Percentiles rank a stretch among this genome's conserved stretches.
These are phyloP conservation scores for Ahaetulla prasina DNA, from an alignment of 2,113 vertebrate genomes.

Conservation along the genomic window DNA sequence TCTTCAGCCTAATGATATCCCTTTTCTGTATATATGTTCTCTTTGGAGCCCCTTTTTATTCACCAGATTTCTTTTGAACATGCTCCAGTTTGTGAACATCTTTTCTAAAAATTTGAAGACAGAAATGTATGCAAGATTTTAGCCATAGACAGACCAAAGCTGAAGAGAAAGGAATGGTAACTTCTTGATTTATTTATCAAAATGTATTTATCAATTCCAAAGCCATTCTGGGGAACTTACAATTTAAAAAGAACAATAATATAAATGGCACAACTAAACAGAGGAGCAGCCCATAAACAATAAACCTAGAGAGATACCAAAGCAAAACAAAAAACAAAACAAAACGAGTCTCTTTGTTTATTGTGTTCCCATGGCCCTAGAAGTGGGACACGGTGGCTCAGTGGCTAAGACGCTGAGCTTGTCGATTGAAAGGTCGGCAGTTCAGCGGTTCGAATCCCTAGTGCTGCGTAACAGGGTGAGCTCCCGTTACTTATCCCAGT, in stretches of 20 bases:
- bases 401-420: too few species aligned
- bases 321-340: neutral
- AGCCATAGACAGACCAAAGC: neutral
- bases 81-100: neutral
- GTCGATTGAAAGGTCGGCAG: too few species aligned
- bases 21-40: neutral
- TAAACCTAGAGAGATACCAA: neutral
- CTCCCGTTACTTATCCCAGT: too few species aligned
- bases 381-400: too few species aligned
- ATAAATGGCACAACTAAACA: neutral
- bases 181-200: neutral
- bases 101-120: neutral
- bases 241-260: neutral
- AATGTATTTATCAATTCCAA: neutral
- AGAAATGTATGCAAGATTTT: neutral
- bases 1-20: neutral
- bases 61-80: neutral
- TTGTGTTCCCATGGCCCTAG: neutral
- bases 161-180: neutral
- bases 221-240: neutral
- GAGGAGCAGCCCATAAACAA: neutral
- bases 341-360: neutral
- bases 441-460: too few species aligned
- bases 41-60: neutral
- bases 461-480: too few species aligned